These are phyloP conservation scores for Papilio aristodemus DNA, from an alignment of 1,140 invertebrate species.

Conservation along the genomic window DNA sequence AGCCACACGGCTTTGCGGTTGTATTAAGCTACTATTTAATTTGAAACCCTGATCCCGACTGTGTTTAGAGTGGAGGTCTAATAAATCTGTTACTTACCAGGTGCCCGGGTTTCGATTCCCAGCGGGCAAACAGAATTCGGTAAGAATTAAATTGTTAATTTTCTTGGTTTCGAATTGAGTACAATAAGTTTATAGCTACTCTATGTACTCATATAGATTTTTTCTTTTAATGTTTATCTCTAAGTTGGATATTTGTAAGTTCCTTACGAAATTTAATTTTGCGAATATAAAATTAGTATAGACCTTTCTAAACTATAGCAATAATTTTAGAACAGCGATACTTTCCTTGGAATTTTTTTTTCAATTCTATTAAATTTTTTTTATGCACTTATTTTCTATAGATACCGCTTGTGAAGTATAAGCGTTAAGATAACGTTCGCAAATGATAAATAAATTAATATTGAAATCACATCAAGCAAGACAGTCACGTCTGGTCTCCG, in stretches of 20 bases:
- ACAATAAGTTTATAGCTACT: slow-evolving; percentile 4
- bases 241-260: too few relatives aligned
- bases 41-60: slow-evolving; percentile 57
- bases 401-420: too few relatives aligned
- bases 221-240: too few relatives aligned
- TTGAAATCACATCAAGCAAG: slow-evolving; percentile 55
- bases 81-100: slow-evolving; percentile 69
- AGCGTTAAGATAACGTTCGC: neutral
- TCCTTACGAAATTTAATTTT: too few relatives aligned
- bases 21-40: slow-evolving; percentile 68
- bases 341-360: too few relatives aligned
- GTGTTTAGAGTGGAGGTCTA: slow-evolving; percentile 67
- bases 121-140: slow-evolving; percentile 49
- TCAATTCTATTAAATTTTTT: too few relatives aligned
- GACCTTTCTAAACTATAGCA: too few relatives aligned
- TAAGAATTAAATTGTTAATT: slow-evolving; percentile 66
- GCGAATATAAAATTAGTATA: too few relatives aligned
- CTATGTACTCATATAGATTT: too few relatives aligned
- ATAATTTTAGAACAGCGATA: too few relatives aligned
- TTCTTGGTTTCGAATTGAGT: slow-evolving; percentile 54
- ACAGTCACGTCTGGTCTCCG: slow-evolving; percentile 66
- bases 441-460: slow-evolving; percentile 33
- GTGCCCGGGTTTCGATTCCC: slow-evolving; percentile 69
- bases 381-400: too few relatives aligned
- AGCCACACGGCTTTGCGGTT: slow-evolving; percentile 55